These are phyloP conservation scores for Philereme transversata DNA, from an alignment of 2,888 invertebrate species.

Conservation along the genomic window DNA sequence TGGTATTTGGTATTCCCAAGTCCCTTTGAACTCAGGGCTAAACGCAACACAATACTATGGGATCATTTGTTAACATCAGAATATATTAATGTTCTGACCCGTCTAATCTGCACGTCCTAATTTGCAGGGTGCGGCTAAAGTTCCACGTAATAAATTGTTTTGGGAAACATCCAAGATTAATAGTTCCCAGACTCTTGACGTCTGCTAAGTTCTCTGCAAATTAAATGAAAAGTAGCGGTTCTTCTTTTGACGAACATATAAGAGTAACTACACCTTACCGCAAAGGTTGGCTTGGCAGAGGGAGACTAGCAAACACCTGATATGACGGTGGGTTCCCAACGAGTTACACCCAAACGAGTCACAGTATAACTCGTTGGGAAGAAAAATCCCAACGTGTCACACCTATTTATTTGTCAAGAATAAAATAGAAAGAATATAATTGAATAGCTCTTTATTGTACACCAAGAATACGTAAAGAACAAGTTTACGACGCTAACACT, in stretches of 20 bases:
- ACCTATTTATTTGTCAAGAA: too few relatives aligned
- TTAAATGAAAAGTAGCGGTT: slow-evolving; percentile 48
- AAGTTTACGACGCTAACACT: too few relatives aligned
- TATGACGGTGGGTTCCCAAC: too few relatives aligned
- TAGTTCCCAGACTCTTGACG: slow-evolving; percentile 66
- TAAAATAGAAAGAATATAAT: too few relatives aligned
- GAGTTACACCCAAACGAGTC: too few relatives aligned
- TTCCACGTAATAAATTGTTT: slow-evolving; percentile 74
- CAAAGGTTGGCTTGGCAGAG: too few relatives aligned
- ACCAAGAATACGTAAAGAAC: too few relatives aligned
- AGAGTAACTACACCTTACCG: background rate
- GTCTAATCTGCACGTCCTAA: slow-evolving; percentile 18
- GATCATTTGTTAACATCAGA: slow-evolving; percentile 59
- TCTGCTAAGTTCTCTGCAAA: slow-evolving; percentile 54
- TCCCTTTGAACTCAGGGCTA: too few relatives aligned
- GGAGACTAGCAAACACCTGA: background rate
- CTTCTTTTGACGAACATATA: slow-evolving; percentile 21
- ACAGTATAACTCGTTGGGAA: too few relatives aligned
- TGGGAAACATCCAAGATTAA: slow-evolving; percentile 76
- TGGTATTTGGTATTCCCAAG: too few relatives aligned
- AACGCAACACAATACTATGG: slow-evolving; percentile 43
- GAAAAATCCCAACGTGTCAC: too few relatives aligned
- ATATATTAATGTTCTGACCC: slow-evolving; percentile 51
- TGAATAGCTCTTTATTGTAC: too few relatives aligned
- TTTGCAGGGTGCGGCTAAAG: slow-evolving; percentile 16